Evolutionary conservation across 1,140 invertebrate genomes (phyloP).

Genomic region (Coptotermes formosanus): DNA sequence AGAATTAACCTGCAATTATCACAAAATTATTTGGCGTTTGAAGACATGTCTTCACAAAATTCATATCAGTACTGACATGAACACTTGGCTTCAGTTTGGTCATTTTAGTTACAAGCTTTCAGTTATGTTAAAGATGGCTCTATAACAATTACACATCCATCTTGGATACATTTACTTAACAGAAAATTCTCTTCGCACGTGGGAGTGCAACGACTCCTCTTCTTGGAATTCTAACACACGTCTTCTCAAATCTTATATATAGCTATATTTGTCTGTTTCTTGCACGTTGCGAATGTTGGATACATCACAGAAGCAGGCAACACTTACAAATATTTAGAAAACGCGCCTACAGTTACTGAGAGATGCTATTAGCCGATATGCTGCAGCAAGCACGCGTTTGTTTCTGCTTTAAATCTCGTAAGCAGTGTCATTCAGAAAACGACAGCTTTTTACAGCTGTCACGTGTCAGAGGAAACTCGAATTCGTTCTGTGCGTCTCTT

Average conservation of each 20-base stretch:
- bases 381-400: background rate
- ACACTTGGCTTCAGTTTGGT: too few species aligned
- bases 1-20: too few species aligned
- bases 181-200: background rate
- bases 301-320: background rate
- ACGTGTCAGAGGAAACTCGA: background rate
- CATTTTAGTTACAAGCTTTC: too few species aligned
- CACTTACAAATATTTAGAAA: constrained; percentile 1
- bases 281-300: background rate
- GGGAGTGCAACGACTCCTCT: background rate
- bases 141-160: too few species aligned
- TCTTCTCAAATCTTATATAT: background rate
- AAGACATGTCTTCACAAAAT: too few species aligned
- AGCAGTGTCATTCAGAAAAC: background rate
- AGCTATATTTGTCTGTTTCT: background rate
- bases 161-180: too few species aligned
- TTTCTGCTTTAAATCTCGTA: background rate
- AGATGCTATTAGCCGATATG: background rate
- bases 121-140: too few species aligned
- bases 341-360: background rate
- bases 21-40: too few species aligned
- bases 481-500: background rate
- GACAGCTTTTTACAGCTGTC: background rate
- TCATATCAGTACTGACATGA: too few species aligned
- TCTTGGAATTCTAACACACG: background rate